Evolutionary conservation across 2,888 invertebrate species (phyloP), one percentile per base, ranked within the genome.

Genomic region (Megastigmus dorsalis): DNA sequence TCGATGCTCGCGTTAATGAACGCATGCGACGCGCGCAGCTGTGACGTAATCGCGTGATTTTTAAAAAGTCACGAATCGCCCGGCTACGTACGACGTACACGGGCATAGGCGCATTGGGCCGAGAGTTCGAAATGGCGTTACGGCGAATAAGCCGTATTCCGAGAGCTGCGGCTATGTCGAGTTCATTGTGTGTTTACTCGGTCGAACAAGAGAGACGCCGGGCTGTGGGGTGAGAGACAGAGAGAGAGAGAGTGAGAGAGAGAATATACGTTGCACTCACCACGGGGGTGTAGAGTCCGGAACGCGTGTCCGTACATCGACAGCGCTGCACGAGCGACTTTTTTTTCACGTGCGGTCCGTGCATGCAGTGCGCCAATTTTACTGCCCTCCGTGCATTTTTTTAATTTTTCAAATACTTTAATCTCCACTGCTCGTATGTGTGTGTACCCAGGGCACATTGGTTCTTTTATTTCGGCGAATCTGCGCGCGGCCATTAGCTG

Each of bases 11-110:
- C 66, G 48, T 81, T 83, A 82, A 83, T 82, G 80, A 82, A 80
- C 78, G 76, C 77, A 78, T 77, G 79, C 77, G 65, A 59, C 60
- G 50, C n/a, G n/a, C n/a, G n/a, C n/a, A n/a, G n/a, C n/a, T 84
- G 84, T 84, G 84, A 85, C 84, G 84, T 85, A 86, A 86, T 87
- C 82, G 85, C 82, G 80, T 80, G 78, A 82, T 84, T 84, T 85
- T 82, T 76, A 82, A 85, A 86, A 86, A 85, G 85, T 87, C 84
- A 86, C 86, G 85, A 85, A 84, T 82, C n/a, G n/a, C n/a, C n/a
- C n/a, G n/a, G n/a, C n/a, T n/a, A n/a, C n/a, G n/a, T n/a, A n/a
- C n/a, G n/a, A n/a, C n/a, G n/a, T n/a, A n/a, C n/a, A 78, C 83
- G 80, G 75, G 75, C 74, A 55, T 77, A 74, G 75, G 74, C 59